Evolutionary conservation across 2,888 invertebrate genomes (phyloP), one percentile per base, ranked within the genome.

Genomic region (Geophilus truncorum): DNA sequence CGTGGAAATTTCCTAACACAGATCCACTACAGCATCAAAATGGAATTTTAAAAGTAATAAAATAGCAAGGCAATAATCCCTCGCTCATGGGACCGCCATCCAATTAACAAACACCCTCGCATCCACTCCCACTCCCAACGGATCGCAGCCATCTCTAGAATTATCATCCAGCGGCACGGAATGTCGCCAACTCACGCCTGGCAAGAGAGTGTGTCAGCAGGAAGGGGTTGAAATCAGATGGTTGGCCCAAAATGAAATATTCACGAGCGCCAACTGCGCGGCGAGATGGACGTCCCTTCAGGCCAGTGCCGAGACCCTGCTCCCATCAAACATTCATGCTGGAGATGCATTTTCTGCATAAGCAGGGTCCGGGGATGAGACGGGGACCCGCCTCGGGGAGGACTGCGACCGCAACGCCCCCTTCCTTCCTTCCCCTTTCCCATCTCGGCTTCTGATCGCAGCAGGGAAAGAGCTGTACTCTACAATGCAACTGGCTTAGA

Each of bases 281-380:
- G 34, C 77, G 36, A 34, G 36, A 77, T 36, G 77, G 77, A 34
- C 77, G 34, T 77, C 36, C 77, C 77, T 77, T 77, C 36, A 23
- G 78, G 36, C 78, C 28, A 34, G 12, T 25, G 78, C 36, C 10
- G 23, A 28, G 45, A 45, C 45, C 25, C 45, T 10, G 40, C 45
- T 21, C 78, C 45, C 28, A 78, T 40, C 78, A 78, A 40, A 78
- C 78, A 78, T 78, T 78, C 78, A 45, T 77, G 77, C 77, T 12
- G 32, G 34, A 36, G 77, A 34, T 77, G 77, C 77, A 34, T 77
- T 77, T 77, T 77, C 77, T 77, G 77, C 77, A 77, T 77, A 77
- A 36, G 77, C 77, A 77, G 70, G 70, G 70, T 28, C 32, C 77
- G 21, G 34, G 77, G 77, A 28, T 77, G 77, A 36, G 77, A 32